A percentile compares a stretch with the other conserved stretches of the same genome.
phyloP scores from a whole-genome alignment of 2,113 vertebrate genomes.

The Vimba vimba region DNA sequence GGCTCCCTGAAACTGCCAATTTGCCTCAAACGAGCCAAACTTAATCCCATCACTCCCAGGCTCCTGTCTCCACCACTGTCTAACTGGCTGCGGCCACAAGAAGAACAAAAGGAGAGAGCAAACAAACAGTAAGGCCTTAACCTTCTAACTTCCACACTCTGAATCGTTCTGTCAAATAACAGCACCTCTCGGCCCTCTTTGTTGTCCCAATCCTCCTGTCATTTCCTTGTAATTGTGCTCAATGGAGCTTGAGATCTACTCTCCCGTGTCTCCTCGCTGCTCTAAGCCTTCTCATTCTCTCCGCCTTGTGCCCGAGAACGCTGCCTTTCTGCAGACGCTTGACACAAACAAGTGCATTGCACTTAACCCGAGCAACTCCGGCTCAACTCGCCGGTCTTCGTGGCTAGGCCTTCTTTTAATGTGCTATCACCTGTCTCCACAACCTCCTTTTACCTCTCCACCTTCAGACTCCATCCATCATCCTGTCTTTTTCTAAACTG shows the following conservation, averaged over 20 bases:
- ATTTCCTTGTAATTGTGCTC: slow-evolving; percentile 75
- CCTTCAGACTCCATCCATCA: slow-evolving; percentile 67
- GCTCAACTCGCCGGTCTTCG: not conserved
- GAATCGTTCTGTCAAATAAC: slow-evolving; percentile 58
- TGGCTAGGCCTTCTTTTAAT: slow-evolving; percentile 18
- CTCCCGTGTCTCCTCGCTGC: not conserved
- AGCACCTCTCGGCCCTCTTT: slow-evolving; percentile 58
- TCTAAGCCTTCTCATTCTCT: slow-evolving; percentile 43
- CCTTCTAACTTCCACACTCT: slow-evolving; percentile 51
- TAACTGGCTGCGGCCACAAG: not conserved
- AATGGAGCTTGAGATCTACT: slow-evolving; percentile 66
- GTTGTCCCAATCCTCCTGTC: slow-evolving; percentile 64
- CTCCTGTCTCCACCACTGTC: slow-evolving; percentile 58
- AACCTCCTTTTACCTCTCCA: slow-evolving; percentile 38
- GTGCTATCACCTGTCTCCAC: slow-evolving; percentile 45
- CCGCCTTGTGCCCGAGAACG: slow-evolving; percentile 3
- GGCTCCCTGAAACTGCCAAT: slow-evolving; percentile 69
- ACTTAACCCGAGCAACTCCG: slow-evolving; percentile 5
- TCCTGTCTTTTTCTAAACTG: slow-evolving; percentile 64
- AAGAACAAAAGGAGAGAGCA: slow-evolving; percentile 53
- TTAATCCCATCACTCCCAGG: slow-evolving; percentile 67
- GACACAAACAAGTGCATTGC: slow-evolving; percentile 31
- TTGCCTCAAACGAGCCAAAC: slow-evolving; percentile 74
- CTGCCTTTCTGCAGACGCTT: slow-evolving; percentile 46
- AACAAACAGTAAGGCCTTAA: slow-evolving; percentile 32